These are phyloP conservation scores for Diplodus puntazzo DNA, from an alignment of 2,797 vertebrate species.

Conservation along the genomic window DNA sequence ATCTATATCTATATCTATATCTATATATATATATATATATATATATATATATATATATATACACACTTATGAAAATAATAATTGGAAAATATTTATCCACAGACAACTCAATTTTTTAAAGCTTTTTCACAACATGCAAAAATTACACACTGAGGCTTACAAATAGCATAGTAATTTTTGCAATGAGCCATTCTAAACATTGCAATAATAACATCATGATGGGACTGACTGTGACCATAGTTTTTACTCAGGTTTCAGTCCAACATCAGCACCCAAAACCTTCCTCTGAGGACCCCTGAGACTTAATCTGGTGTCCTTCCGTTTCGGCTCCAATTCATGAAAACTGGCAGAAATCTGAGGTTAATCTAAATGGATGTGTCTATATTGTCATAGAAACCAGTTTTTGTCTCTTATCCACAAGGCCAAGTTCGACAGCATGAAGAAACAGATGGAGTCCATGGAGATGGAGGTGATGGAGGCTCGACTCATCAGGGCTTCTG, in stretches of 20 bases:
- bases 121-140: too few relatives aligned
- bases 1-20: too few relatives aligned
- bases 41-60: too few relatives aligned
- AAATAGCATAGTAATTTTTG: too few relatives aligned
- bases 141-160: too few relatives aligned
- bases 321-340: background rate
- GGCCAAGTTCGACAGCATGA: conserved; percentile 93
- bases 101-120: too few relatives aligned
- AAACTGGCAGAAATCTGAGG: background rate
- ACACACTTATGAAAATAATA: too few relatives aligned
- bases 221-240: background rate
- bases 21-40: too few relatives aligned
- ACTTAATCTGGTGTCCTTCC: background rate
- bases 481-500: conserved; percentile 93
- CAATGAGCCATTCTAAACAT: too few relatives aligned
- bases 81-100: too few relatives aligned
- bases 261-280: background rate
- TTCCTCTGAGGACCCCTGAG: background rate
- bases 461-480: conserved; percentile 99
- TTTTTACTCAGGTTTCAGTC: background rate
- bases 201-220: too few relatives aligned
- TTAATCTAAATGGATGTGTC: conserved; percentile 19
- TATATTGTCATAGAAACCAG: conserved; percentile 10
- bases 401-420: conserved; percentile 67
- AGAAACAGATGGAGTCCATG: conserved; percentile 96